Evolutionary conservation across 2,113 vertebrate genomes (phyloP), one percentile per base, ranked within the genome.

Genomic region (Antennarius striatus): DNA sequence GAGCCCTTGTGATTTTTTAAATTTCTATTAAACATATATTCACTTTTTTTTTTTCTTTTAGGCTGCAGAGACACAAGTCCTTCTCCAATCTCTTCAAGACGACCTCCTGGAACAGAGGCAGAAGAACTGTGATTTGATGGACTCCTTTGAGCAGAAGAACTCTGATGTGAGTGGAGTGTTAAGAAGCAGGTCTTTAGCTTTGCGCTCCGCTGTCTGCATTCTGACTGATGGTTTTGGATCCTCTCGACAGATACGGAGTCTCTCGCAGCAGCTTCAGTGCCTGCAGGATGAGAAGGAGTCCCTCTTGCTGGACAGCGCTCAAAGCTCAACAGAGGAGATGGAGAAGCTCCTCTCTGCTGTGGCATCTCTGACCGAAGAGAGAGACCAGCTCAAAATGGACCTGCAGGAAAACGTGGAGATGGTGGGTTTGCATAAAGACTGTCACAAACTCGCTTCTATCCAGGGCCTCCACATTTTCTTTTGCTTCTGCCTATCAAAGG

Each of bases 321-420:
- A 61, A 50, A 71, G 28, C 8, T 29, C 62, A 2, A 0, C 58
- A 15, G 72, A 78, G 36, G 76, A 89, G 58, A 6, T 62, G 43
- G 73, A 85, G 50, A 65, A 64, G 55, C 79, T 77, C n/a, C 76
- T 60, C 0, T 57, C 69, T 0, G n/a, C 43, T 0, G 3, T 87
- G 0, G 47, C 43, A 0, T 53, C 71, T 43, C 56, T 91, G 16
- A 77, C 55, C 2, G 76, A 63, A 15, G 89, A 91, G 36, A 55
- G 85, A 61, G 81, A 87, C 42, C 84, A 88, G 22, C 81, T 90
- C 42, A 83, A 71, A 75, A 16, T 66, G 30, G 86, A 89, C 60
- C 1, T 89, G n/a, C 63, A 86, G 29, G 86, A 86, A 15, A 90
- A 86, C 4, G 73, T 88, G 9, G 84, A 88, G 11, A 67, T 88